These are phyloP conservation scores for Phlogophora meticulosa DNA, from an alignment of 2,888 invertebrate species.

Conservation along the genomic window DNA sequence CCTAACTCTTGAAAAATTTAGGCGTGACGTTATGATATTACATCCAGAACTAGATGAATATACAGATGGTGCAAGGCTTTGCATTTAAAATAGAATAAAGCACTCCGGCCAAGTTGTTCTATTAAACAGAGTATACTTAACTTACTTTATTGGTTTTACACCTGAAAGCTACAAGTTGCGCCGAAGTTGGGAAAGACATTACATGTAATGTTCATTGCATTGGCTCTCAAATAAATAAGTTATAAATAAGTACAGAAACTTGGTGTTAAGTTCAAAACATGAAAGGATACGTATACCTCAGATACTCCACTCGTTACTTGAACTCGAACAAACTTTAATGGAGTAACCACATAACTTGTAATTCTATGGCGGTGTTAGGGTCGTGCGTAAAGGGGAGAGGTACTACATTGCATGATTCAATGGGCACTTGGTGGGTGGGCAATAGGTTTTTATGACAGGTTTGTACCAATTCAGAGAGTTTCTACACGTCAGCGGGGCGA, in stretches of 20 bases:
- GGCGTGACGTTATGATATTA: too few relatives aligned
- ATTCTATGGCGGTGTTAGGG: slow-evolving; percentile 2
- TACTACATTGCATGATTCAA: not conserved
- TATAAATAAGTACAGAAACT: slow-evolving; percentile 36
- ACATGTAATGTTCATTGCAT: slow-evolving; percentile 37
- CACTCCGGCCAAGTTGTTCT: not conserved
- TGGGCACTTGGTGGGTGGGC: not conserved
- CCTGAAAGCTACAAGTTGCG: slow-evolving; percentile 16
- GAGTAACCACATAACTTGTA: slow-evolving; percentile 9
- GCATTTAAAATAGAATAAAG: not conserved
- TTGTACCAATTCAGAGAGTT: not conserved
- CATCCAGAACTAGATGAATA: not conserved
- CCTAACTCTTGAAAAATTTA: too few relatives aligned
- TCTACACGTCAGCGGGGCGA: too few relatives aligned
- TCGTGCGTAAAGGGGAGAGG: not conserved
- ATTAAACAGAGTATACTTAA: not conserved
- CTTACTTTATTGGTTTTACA: slow-evolving; percentile 20
- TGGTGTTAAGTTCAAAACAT: slow-evolving; percentile 15
- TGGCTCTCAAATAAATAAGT: slow-evolving; percentile 32
- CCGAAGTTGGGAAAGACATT: slow-evolving; percentile 29
- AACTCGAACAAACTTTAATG: slow-evolving; percentile 29
- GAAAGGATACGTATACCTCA: slow-evolving; percentile 23
- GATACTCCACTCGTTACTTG: slow-evolving; percentile 13
- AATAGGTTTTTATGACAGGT: not conserved
- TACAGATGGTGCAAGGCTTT: not conserved